Base-by-base conservation (phyloP, 2,797 vertebrate species). In the Sebastes alutus region DNA sequence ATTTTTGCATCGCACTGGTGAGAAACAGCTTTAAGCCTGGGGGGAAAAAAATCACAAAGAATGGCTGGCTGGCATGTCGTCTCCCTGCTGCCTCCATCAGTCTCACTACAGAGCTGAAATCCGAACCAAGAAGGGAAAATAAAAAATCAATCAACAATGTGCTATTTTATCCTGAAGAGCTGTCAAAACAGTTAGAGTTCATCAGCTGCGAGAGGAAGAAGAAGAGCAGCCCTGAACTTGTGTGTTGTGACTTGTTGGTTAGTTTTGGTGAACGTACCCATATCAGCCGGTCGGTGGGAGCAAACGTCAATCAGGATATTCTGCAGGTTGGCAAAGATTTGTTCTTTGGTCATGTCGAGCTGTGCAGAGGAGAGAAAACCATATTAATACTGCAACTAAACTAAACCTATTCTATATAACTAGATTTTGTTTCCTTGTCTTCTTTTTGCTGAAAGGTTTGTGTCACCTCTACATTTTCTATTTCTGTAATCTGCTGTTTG, bases 281-380 rank as follows among this genome's bases (percentile, higher is more conserved):
- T 91, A 52, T 85, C 69, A 2, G 94, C 70, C 0, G 97, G 96
- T 82, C 95, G 97, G 75, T 95, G 94, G 0, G 92, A 96, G 88
- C 96, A 97, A 32, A 97, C 96, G 2, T 99, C 97, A 0, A 73
- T 68, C 82, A 98, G 75, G 72, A 99, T 2, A 0, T 94, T 25
- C 78, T 94, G 89, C 1, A 99, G 92, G 90, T 99, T 99, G 78
- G 94, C 93, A 2, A 95, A 5, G 87, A 99, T 96, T 63, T 97
- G 94, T 49, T 98, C 96, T 75, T 62, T 89, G 14, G 96, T 90
- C 97, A 99, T 97, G 92, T 98, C 94, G 84, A 99, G 93, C 98
- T 99, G 95, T 2, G 30, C 8, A 29, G 2, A 56, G 25, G 33
- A 81, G 16, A 84, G 20, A 18, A n/a, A 61, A 64, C 0, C 20